These are phyloP conservation scores for Balaenoptera acutorostrata DNA, from an alignment of 2,113 vertebrate genomes.

Conservation along the genomic window DNA sequence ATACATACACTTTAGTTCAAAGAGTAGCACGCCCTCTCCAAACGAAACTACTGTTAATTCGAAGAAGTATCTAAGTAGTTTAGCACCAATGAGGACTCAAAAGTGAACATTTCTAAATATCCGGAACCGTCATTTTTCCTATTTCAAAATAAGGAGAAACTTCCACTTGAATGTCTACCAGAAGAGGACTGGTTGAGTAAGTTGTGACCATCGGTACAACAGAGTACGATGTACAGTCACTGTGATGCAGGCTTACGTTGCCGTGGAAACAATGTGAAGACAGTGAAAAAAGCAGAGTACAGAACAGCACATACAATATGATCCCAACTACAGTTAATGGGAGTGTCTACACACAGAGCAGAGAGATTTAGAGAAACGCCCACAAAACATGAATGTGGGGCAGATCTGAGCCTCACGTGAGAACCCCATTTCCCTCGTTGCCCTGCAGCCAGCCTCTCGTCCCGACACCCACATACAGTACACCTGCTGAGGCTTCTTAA, in stretches of 20 bases:
- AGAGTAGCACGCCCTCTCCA: background rate
- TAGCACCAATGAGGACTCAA: background rate
- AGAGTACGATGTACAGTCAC: background rate
- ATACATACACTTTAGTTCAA: background rate
- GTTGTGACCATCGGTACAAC: background rate
- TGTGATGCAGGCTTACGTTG: background rate
- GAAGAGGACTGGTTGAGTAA: background rate
- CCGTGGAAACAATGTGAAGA: background rate
- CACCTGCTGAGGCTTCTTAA: background rate
- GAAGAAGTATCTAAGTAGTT: background rate
- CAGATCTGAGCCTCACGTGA: background rate
- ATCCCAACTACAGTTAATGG: background rate
- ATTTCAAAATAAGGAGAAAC: background rate
- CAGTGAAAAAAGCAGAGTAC: background rate
- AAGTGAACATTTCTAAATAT: background rate
- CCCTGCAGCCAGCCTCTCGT: background rate
- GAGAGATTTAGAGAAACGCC: background rate
- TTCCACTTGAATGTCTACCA: background rate
- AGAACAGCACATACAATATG: background rate
- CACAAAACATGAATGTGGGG: background rate
- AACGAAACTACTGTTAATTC: constrained; percentile 2
- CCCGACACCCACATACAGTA: background rate
- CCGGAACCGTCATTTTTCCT: background rate
- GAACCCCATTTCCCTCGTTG: rapidly evolving
- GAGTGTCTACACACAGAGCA: background rate